Evolutionary conservation across 1,140 invertebrate genomes (phyloP).

Genomic region (Thalassaphorura encarpata): DNA sequence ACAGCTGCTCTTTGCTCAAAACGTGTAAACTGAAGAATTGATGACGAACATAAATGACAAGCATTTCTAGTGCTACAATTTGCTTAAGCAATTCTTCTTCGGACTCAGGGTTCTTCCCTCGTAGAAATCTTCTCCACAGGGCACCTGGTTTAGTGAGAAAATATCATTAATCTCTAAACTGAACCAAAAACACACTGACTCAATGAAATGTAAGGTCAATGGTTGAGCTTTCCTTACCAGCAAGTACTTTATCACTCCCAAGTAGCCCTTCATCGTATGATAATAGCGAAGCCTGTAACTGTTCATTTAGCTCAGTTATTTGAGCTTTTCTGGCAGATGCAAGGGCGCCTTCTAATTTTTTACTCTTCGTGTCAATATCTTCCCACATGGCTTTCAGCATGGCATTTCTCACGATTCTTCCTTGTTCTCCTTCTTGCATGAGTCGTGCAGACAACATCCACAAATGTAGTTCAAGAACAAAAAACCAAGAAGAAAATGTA

Average conservation of each 20-base stretch:
- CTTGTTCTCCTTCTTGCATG: conserved; percentile 63
- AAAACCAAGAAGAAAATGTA: conserved; percentile 73
- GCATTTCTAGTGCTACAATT: conserved; percentile 21
- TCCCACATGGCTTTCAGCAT: conserved; percentile 69
- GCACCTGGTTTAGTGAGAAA: conserved; percentile 41
- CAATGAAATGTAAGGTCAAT: neutral
- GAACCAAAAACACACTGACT: neutral
- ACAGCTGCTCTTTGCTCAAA: conserved; percentile 11
- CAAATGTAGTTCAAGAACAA: conserved; percentile 69
- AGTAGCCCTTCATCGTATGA: conserved; percentile 76
- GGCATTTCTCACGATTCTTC: conserved; percentile 56
- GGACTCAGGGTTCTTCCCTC: conserved; percentile 15
- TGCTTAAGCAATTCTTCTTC: neutral
- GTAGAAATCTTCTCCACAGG: conserved; percentile 71
- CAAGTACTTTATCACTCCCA: conserved; percentile 58
- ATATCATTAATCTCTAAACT: neutral
- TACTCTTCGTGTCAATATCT: conserved; percentile 59
- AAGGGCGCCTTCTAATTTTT: conserved; percentile 51
- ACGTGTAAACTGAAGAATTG: conserved; percentile 17
- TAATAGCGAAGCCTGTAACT: conserved; percentile 72
- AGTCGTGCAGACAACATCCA: conserved; percentile 67
- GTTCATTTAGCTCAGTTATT: conserved; percentile 48
- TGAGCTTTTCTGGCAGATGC: conserved; percentile 32
- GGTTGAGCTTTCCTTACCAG: conserved; percentile 38
- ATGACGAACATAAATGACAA: conserved; percentile 28